A percentile compares a stretch with the other conserved stretches of the same genome.
Evolutionary conservation across 2,113 vertebrate genomes (phyloP).

Genomic region (Myodes glareolus): DNA sequence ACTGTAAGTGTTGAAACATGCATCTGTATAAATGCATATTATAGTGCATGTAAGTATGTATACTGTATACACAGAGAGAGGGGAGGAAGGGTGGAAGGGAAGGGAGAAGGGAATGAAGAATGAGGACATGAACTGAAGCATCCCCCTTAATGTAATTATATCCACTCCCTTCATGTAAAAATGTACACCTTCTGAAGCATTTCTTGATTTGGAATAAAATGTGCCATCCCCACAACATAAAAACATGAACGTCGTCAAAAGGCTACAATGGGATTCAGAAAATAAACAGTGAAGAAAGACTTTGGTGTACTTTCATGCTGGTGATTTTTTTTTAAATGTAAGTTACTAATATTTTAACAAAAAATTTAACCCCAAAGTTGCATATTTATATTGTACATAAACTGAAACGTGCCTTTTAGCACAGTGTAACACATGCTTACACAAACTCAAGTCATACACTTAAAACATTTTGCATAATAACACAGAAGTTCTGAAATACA

Average conservation of each 20-base stretch:
- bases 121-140: not conserved
- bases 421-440: slow-evolving; percentile 86
- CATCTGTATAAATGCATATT: not conserved
- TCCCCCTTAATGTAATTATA: not conserved
- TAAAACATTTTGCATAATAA: slow-evolving; percentile 85
- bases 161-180: not conserved
- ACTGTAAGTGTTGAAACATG: not conserved
- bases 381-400: slow-evolving; percentile 84
- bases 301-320: slow-evolving; percentile 87
- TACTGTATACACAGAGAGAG: no score
- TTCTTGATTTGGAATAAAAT: slow-evolving; percentile 63
- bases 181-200: slow-evolving; percentile 1
- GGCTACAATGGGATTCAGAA: slow-evolving; percentile 72
- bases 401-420: slow-evolving; percentile 82
- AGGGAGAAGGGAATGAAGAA: not conserved
- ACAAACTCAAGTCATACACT: slow-evolving; percentile 85
- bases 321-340: slow-evolving; percentile 84
- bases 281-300: slow-evolving; percentile 85
- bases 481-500: slow-evolving; percentile 84
- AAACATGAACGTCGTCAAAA: slow-evolving; percentile 73
- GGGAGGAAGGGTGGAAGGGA: fast-evolving
- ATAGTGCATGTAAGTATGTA: not conserved
- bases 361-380: slow-evolving; percentile 80
- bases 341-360: slow-evolving; percentile 81
- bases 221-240: slow-evolving; percentile 26